Base-by-base conservation (phyloP, 2,797 vertebrate genomes). In the Thalassophryne amazonica region DNA sequence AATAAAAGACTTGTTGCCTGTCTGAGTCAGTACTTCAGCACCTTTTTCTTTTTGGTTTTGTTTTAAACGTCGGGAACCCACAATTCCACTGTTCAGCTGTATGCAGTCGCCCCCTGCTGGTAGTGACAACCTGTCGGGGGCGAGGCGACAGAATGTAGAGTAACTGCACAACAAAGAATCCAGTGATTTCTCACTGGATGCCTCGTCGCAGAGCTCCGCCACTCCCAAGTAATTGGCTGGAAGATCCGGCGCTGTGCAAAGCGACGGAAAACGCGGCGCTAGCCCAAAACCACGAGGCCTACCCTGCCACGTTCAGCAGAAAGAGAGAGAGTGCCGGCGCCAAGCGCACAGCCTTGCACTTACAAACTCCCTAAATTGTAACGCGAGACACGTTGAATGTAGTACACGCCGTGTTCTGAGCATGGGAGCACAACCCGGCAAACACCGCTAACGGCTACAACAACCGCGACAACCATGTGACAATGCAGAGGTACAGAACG, bases 311-410 rank as follows among this genome's bases (percentile, higher is more conserved):
- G 65, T 63, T 39, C 31, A 58, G 37, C 54, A 9, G 9, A 59
- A 43, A 48, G 54, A 34, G 50, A 50, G 60, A 35, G 64, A 32
- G 65, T 20, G 28, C 57, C 62, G 28, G 54, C 76, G 81, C 71
- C 60, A 66, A 76, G n/a, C 60, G 83, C 85, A 80, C 62, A 63
- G 85, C 90, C 85, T 87, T 86, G 85, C 88, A 89, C 88, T 88
- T 90, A 81, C 86, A 86, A 90, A 85, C 84, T 80, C 70, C 80
- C 82, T 88, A 87, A 93, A 95, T 94, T 95, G 94, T 95, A 94
- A 93, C 88, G 93, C 91, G 90, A 93, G 94, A 95, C 93, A 91
- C 84, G 83, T 86, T 97, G 95, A 98, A 99, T 99, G 95, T 98
- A 95, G 92, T 92, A 86, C 76, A 86, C 73, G 86, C 84, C 75